A percentile compares a stretch with the other conserved stretches of the same genome.
Evolutionary conservation across 1,140 invertebrate genomes (phyloP).

Genomic region (Tetragnatha versicolor): DNA sequence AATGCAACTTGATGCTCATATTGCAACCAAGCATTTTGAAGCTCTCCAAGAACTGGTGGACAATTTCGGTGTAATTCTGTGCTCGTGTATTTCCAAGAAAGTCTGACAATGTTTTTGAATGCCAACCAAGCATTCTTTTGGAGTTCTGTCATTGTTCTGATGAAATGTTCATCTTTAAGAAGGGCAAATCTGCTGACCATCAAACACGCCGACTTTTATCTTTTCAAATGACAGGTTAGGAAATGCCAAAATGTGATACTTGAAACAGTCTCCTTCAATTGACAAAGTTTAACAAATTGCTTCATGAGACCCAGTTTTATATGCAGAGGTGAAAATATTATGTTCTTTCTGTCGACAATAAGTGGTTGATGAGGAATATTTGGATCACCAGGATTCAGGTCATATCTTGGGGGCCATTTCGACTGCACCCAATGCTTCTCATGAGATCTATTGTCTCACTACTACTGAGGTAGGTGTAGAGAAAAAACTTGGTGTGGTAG

Average conservation of each 20-base stretch:
- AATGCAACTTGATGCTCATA: neutral
- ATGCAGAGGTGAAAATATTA: constrained; percentile 59
- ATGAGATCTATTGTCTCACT: neutral
- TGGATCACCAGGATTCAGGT: neutral
- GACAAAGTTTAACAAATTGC: constrained; percentile 63
- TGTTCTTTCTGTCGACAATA: neutral
- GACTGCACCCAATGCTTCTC: neutral
- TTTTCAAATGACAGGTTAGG: constrained; percentile 30
- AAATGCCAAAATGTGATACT: constrained; percentile 58
- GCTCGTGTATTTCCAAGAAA: neutral
- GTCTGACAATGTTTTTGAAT: neutral
- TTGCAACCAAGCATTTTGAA: neutral
- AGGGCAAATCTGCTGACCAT: constrained; percentile 56
- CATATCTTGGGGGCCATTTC: neutral
- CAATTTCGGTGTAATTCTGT: neutral
- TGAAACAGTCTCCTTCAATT: constrained; percentile 61
- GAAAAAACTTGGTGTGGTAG: no score
- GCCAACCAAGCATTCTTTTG: neutral
- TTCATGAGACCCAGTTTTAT: constrained; percentile 63
- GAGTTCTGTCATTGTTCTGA: neutral
- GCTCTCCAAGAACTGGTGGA: neutral
- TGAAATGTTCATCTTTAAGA: constrained; percentile 46
- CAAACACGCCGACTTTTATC: constrained; percentile 56
- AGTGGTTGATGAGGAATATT: no score
- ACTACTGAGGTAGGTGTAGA: no score